A percentile compares a stretch with the other conserved stretches of the same genome.
phyloP scores from a whole-genome alignment of 2,113 vertebrate genomes.

The Emydocephalus ijimae region DNA sequence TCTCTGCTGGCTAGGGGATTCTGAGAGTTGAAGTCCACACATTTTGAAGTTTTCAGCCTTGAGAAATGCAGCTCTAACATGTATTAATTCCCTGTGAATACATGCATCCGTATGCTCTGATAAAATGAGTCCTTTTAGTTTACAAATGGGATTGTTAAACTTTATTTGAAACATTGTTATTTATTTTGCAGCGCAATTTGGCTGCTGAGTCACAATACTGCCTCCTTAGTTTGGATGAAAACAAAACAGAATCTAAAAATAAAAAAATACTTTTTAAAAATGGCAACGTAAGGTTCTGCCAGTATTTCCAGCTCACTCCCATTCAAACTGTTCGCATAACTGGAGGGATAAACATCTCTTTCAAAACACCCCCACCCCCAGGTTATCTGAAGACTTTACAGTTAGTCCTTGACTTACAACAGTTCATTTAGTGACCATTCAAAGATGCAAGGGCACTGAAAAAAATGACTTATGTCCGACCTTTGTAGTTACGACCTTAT shows the following conservation, averaged over 20 bases:
- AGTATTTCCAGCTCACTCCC: neutral
- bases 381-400: neutral
- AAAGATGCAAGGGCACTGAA: too few relatives aligned
- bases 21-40: neutral
- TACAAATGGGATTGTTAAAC: conserved; percentile 2
- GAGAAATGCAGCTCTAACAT: neutral
- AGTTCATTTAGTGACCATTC: too few relatives aligned
- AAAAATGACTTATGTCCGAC: too few relatives aligned
- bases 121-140: conserved; percentile 14
- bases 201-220: neutral
- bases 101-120: conserved; percentile 3
- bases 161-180: neutral
- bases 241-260: neutral
- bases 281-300: neutral
- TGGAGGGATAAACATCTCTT: neutral
- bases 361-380: neutral
- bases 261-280: neutral
- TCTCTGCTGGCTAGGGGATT: neutral
- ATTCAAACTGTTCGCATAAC: neutral
- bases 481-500: too few relatives aligned
- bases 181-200: neutral
- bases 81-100: neutral
- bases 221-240: neutral
- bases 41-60: neutral
- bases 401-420: too few relatives aligned